These are phyloP conservation scores for Epizoanthus fatuus DNA, from an alignment of 92 coral and sea anemone species.

Conservation along the genomic window DNA sequence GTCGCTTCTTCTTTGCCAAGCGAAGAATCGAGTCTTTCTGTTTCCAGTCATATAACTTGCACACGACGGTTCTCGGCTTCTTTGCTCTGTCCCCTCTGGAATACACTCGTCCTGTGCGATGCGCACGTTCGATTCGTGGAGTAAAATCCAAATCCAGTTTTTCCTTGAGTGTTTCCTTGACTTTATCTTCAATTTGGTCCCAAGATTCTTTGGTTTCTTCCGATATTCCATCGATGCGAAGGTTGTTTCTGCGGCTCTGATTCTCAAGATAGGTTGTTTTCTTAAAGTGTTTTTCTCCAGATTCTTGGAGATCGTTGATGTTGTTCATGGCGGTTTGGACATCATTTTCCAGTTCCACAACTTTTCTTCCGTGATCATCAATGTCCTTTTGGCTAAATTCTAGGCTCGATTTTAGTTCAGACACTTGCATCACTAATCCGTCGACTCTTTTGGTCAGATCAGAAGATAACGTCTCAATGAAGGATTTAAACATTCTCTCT, in stretches of 20 bases:
- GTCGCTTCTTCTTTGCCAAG: no score
- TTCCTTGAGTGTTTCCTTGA: background rate
- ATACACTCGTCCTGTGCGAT: background rate
- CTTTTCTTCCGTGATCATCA: background rate
- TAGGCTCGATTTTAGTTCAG: constrained; percentile 31
- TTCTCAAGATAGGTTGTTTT: background rate
- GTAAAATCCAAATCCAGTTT: background rate
- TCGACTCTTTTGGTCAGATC: background rate
- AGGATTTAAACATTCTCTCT: background rate
- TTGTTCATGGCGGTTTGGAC: background rate
- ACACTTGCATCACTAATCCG: constrained; percentile 4
- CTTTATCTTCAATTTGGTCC: background rate
- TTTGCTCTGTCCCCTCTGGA: background rate
- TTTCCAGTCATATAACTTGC: no score
- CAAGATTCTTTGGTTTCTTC: background rate
- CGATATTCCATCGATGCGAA: background rate
- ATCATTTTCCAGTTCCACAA: background rate
- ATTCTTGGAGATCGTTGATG: background rate
- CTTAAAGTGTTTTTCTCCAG: background rate
- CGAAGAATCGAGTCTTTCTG: no score
- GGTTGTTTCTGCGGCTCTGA: background rate
- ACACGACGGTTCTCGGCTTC: no score
- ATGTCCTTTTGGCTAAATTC: constrained; percentile 37
- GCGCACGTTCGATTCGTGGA: background rate
- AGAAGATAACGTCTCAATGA: background rate